These are phyloP conservation scores for Daktulosphaira vitifoliae DNA, from an alignment of 1,140 invertebrate species.

Conservation along the genomic window DNA sequence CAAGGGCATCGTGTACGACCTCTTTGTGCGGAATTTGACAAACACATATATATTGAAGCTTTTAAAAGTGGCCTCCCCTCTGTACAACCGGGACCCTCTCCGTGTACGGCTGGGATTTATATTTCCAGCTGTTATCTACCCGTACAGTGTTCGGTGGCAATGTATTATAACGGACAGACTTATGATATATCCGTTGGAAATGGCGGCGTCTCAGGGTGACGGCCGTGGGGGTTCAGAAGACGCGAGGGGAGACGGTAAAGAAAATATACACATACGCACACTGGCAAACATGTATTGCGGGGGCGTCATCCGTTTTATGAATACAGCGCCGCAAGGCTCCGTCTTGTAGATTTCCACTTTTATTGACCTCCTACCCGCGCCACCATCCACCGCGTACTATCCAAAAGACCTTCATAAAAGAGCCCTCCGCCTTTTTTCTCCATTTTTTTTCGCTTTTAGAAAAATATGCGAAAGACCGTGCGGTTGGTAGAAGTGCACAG, in stretches of 20 bases:
- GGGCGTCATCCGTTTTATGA: slow-evolving; percentile 25
- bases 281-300: neutral
- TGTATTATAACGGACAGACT: slow-evolving; percentile 25
- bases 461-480: slow-evolving; percentile 23
- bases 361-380: slow-evolving; percentile 25
- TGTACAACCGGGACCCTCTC: no score
- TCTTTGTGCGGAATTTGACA: neutral
- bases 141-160: slow-evolving; percentile 14
- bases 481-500: neutral
- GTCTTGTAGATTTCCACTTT: slow-evolving; percentile 32
- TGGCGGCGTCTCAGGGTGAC: neutral
- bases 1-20: no score
- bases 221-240: neutral
- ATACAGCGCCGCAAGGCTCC: slow-evolving; percentile 25
- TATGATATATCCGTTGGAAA: slow-evolving; percentile 12
- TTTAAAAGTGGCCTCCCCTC: neutral
- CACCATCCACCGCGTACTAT: neutral
- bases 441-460: neutral
- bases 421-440: slow-evolving; percentile 10
- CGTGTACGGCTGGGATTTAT: slow-evolving; percentile 17
- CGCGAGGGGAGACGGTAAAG: neutral
- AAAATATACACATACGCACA: no score
- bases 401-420: no score
- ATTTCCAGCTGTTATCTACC: slow-evolving; percentile 33
- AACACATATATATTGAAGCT: slow-evolving; percentile 25